These are phyloP conservation scores for Papilio xuthus DNA, from an alignment of 1,140 invertebrate species.

Conservation along the genomic window DNA sequence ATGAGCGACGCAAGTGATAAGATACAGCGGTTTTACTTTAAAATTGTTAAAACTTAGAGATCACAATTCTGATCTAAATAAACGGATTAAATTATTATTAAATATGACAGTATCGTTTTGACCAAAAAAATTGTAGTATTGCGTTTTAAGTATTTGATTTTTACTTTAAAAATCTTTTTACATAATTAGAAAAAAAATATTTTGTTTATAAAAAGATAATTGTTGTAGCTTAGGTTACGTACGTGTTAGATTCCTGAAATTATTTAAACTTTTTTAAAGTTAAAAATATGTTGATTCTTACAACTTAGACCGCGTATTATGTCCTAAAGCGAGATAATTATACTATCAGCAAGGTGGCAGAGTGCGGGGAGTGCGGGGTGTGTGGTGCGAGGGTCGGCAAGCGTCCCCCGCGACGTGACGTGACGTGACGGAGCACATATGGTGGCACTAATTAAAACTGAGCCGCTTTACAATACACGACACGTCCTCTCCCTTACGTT, in stretches of 20 bases:
- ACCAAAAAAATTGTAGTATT: no score
- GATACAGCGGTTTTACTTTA: slow-evolving; percentile 36
- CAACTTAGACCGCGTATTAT: slow-evolving; percentile 39
- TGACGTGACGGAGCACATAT: slow-evolving; percentile 65
- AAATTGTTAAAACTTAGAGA: no score
- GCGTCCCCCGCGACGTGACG: slow-evolving; percentile 57
- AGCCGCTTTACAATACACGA: slow-evolving; percentile 26
- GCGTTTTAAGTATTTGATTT: no score
- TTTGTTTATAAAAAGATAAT: no score
- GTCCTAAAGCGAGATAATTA: slow-evolving; percentile 68
- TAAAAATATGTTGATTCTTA: slow-evolving; percentile 29
- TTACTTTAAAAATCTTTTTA: no score
- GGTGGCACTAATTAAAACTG: slow-evolving; percentile 68
- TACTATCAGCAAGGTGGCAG: slow-evolving; percentile 64
- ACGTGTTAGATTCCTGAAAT: neutral
- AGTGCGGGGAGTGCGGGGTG: slow-evolving; percentile 28
- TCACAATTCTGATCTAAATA: neutral
- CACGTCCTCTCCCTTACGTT: slow-evolving; percentile 34
- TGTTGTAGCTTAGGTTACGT: no score
- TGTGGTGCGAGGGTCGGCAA: slow-evolving; percentile 33
- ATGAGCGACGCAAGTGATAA: slow-evolving; percentile 38
- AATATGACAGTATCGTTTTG: no score
- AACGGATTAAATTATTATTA: neutral
- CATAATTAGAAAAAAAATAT: no score
- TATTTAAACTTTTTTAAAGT: neutral